Evolutionary conservation across 2,888 invertebrate species (phyloP).

Genomic region (Julus scandinavius): DNA sequence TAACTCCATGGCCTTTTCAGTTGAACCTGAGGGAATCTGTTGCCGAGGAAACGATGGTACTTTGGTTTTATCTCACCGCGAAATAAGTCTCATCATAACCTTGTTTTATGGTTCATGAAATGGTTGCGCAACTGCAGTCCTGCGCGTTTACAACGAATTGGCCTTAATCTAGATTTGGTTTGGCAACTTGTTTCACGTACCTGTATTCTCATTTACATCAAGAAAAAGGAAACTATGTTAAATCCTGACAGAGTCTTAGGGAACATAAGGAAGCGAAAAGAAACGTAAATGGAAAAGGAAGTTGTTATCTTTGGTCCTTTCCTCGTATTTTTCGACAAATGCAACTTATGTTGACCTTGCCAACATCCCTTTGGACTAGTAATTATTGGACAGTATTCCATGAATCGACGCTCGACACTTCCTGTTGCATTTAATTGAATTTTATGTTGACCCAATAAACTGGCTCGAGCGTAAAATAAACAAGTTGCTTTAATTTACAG

Average conservation of each 20-base stretch:
- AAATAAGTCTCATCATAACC: constrained; percentile 10
- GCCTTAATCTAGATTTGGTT: too few species aligned
- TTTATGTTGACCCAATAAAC: background rate
- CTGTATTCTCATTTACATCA: background rate
- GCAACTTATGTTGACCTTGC: background rate
- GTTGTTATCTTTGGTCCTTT: background rate
- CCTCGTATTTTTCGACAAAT: background rate
- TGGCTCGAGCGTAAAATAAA: background rate
- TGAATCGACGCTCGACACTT: background rate
- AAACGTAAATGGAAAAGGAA: background rate
- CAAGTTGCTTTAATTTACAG: background rate
- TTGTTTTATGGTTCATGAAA: constrained; percentile 10
- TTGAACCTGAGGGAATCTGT: background rate
- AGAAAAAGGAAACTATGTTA: too few species aligned
- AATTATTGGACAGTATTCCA: background rate
- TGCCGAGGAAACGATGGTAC: background rate
- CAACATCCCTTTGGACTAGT: background rate
- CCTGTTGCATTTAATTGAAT: background rate
- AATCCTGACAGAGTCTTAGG: background rate
- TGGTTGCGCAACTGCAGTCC: background rate
- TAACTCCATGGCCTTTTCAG: constrained; percentile 18
- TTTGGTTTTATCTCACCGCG: background rate
- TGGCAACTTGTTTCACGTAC: too few species aligned
- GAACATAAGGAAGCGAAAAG: background rate
- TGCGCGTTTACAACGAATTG: background rate